Conservation (phyloP, 2,888 invertebrate species). For the Xylocampa areola region DNA sequence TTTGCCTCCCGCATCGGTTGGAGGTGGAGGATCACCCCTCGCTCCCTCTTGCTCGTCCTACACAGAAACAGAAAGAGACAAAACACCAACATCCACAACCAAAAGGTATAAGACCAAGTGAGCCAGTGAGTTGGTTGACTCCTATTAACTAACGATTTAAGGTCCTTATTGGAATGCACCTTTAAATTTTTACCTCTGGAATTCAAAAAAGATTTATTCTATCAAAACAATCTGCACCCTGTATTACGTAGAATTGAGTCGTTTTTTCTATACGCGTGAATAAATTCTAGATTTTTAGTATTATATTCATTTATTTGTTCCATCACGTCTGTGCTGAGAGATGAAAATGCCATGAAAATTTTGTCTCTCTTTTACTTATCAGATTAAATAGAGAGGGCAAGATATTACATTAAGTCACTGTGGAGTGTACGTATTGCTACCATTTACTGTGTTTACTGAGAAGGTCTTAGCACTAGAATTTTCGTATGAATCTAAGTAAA, state of each 20-base stretch:
- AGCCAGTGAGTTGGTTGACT: conserved; percentile 53
- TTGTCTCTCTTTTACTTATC: conserved; percentile 77
- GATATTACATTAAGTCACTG: conserved; percentile 83
- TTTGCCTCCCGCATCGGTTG: conserved; percentile 84
- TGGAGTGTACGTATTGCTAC: conserved; percentile 77
- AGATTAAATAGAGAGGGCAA: conserved; percentile 74
- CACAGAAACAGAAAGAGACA: conserved; percentile 81
- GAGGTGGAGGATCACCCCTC: conserved; percentile 84
- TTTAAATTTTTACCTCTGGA: conserved; percentile 81
- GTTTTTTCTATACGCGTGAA: conserved; percentile 67
- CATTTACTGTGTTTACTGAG: conserved; percentile 79
- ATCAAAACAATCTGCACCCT: conserved; percentile 79
- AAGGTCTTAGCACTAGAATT: conserved; percentile 74
- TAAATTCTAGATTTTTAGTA: conserved; percentile 84
- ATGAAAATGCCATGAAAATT: conserved; percentile 87
- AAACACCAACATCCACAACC: conserved; percentile 61
- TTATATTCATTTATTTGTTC: conserved; percentile 88
- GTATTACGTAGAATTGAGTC: conserved; percentile 71
- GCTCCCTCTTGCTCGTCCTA: conserved; percentile 73
- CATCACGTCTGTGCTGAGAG: conserved; percentile 85
- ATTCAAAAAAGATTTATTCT: conserved; percentile 83
- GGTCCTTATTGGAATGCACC: conserved; percentile 68
- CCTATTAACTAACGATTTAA: conserved; percentile 64
- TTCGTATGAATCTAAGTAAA: conserved; percentile 75
- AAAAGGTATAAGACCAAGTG: conserved; percentile 71